These are phyloP conservation scores for Channa maculata DNA, from an alignment of 2,113 vertebrate species.

Conservation along the genomic window DNA sequence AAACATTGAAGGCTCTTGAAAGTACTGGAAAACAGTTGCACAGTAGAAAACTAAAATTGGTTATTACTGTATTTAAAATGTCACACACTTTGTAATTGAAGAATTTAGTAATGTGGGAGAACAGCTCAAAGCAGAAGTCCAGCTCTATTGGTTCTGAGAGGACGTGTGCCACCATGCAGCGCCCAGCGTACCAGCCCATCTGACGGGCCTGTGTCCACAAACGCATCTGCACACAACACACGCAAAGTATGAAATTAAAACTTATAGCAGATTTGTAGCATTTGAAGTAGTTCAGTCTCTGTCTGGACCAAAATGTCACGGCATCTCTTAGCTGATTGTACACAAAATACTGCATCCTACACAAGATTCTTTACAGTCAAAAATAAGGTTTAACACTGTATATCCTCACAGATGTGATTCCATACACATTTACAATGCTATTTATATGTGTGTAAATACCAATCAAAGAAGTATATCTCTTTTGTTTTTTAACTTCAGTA, in stretches of 20 bases:
- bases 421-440: no score
- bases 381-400: no score
- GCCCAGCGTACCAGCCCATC: conserved; percentile 95
- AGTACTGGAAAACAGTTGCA: not conserved
- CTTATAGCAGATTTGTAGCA: not conserved
- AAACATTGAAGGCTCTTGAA: not conserved
- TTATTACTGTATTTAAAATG: conserved; percentile 3
- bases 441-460: no score
- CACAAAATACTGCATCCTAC: no score
- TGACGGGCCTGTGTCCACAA: conserved; percentile 98
- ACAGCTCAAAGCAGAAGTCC: conserved; percentile 98
- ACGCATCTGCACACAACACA: conserved; percentile 88
- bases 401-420: no score
- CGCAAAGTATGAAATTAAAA: not conserved
- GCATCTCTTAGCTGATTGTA: not conserved
- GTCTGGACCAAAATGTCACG: not conserved
- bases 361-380: no score
- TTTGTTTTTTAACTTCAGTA: no score
- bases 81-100: conserved; percentile 94
- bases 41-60: conserved; percentile 49
- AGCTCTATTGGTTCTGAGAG: conserved; percentile 85
- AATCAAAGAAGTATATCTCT: no score
- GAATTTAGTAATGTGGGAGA: conserved; percentile 96
- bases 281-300: not conserved
- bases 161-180: conserved; percentile 88